phyloP scores from a whole-genome alignment of 1,140 invertebrate genomes.

The Drosophila setifemur region DNA sequence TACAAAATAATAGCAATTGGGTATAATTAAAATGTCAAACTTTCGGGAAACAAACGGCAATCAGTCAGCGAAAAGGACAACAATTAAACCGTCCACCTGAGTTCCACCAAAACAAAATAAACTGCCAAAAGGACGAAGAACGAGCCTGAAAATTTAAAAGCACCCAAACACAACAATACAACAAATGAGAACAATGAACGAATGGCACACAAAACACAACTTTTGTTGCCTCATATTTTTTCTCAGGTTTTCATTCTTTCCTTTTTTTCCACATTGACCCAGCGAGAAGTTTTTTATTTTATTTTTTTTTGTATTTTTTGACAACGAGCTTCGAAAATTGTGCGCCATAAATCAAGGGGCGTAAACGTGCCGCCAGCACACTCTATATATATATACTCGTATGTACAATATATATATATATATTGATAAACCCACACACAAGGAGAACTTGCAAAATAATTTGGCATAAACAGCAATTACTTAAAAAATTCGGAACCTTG shows the following conservation, averaged over 20 bases:
- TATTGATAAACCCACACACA: background rate
- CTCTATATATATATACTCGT: background rate
- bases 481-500: constrained; percentile 54
- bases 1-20: no score
- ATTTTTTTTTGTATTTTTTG: no score
- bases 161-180: constrained; percentile 10
- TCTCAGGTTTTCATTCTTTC: no score
- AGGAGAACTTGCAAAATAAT: constrained; percentile 57
- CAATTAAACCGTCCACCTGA: constrained; percentile 28
- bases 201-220: constrained; percentile 51
- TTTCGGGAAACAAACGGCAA: constrained; percentile 4
- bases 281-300: constrained; percentile 37
- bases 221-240: constrained; percentile 14
- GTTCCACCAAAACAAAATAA: constrained; percentile 28
- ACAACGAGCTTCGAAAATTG: constrained; percentile 66
- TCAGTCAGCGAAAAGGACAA: background rate
- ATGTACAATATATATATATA: background rate
- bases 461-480: constrained; percentile 73
- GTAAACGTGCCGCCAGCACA: constrained; percentile 23
- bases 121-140: constrained; percentile 43
- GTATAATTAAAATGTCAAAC: constrained; percentile 22
- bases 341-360: constrained; percentile 64
- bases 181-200: constrained; percentile 33
- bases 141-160: constrained; percentile 22
- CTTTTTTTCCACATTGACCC: constrained; percentile 17